Evolutionary conservation across 2,888 invertebrate species (phyloP).

Genomic region (Falcaria lacertinaria): DNA sequence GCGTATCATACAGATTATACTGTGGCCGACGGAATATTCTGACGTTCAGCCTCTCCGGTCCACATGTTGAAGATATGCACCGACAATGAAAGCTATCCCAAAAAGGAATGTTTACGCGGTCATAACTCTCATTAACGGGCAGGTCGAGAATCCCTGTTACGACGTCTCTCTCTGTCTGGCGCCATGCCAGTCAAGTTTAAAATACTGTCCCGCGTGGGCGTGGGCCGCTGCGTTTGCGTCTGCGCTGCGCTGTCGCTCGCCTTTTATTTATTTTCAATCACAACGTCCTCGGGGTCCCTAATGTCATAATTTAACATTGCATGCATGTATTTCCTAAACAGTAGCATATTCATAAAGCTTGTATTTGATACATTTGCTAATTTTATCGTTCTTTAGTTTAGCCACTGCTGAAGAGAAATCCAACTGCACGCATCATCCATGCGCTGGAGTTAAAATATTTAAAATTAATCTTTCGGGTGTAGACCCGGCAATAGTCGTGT

Average conservation of each 20-base stretch:
- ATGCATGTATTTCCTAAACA: constrained; percentile 2
- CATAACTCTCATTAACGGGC: constrained; percentile 47
- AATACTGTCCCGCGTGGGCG: constrained; percentile 51
- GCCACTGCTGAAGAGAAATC: no score
- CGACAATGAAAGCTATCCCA: constrained; percentile 39
- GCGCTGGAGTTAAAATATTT: no score
- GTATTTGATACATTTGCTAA: no score
- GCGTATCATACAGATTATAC: no score
- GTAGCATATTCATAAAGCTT: no score
- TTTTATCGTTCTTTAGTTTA: no score
- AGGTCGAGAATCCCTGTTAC: constrained; percentile 28
- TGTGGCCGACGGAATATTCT: neutral
- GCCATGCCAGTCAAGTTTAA: constrained; percentile 53
- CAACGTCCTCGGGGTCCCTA: constrained; percentile 37
- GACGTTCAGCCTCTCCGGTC: neutral
- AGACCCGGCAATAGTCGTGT: no score
- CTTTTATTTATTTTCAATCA: constrained; percentile 39
- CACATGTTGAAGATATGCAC: constrained; percentile 9
- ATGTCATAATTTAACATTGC: constrained; percentile 6
- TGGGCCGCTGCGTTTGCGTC: constrained; percentile 25
- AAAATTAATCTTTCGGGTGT: no score
- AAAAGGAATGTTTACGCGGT: constrained; percentile 55
- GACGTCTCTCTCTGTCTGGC: constrained; percentile 45
- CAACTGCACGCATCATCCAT: no score
- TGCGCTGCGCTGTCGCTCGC: constrained; percentile 22